phyloP scores from a whole-genome alignment of 2,888 invertebrate species.

The Podotricha telesiphe region DNA sequence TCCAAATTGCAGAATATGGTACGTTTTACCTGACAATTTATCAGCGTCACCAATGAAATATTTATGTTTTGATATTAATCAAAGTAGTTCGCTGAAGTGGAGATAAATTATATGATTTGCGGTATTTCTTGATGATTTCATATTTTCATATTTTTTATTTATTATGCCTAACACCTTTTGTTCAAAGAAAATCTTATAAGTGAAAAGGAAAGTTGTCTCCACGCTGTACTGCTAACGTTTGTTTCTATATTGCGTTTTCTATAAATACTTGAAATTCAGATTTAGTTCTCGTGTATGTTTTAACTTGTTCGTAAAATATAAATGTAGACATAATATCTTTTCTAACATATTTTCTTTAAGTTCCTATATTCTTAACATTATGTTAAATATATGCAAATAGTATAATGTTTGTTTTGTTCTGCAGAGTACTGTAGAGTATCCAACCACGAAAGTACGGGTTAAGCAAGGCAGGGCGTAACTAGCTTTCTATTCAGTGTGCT shows the following conservation, averaged over 20 bases:
- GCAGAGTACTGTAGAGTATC: background rate
- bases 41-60: constrained; percentile 48
- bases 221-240: background rate
- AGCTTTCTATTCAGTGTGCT: constrained; percentile 26
- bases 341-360: background rate
- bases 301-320: background rate
- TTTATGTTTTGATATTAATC: constrained; percentile 60
- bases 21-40: constrained; percentile 44
- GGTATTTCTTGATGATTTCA: constrained; percentile 30
- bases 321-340: constrained; percentile 2
- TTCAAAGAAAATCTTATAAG: background rate
- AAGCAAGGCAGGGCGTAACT: constrained; percentile 18
- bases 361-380: background rate
- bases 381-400: background rate
- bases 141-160: too few relatives aligned
- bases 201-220: background rate
- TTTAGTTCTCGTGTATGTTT: background rate
- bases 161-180: background rate
- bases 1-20: constrained; percentile 36
- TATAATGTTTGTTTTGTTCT: background rate
- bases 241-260: constrained; percentile 23
- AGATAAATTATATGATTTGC: constrained; percentile 48
- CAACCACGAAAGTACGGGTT: background rate
- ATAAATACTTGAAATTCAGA: constrained; percentile 6
- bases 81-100: constrained; percentile 48